Base-by-base conservation (phyloP, 1,140 invertebrate genomes). In the Diabrotica virgifera region DNA sequence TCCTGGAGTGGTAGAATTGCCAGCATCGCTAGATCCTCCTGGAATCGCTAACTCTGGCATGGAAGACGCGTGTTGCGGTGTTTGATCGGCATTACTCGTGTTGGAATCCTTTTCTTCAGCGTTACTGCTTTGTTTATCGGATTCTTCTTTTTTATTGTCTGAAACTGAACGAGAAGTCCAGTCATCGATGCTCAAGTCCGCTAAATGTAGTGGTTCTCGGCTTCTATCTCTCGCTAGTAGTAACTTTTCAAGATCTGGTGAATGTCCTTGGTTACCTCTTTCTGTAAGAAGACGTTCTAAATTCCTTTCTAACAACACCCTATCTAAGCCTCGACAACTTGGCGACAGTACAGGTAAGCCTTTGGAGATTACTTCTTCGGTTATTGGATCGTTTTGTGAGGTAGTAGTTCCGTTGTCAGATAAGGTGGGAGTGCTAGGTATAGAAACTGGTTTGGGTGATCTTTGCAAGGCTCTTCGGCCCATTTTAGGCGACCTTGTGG, bases 11-110 rank as follows among this genome's bases (percentile, higher is more conserved):
- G 70, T 67, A 24, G 56, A 65, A 53, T 66, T 66, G 12, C 35
- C 58, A 8, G 67, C 64, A 36, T 63, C 46, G 64, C 72, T 40
- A 53, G 68, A 70, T 24, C 68, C 24, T 65, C 71, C 51, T 71
- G 78, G 57, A 9, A 72, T 68, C 0, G 83, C 83, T 36, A 88
- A 72, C 77, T 89, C 86, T 13, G 87, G 87, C 86, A 89, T 86
- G 10, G 86, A 87, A n/a, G 84, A 83, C n/a, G 84, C 83, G 65
- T 85, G 84, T 6, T 76, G 78, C 6, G 82, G 79, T 36, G 75
- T 72, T 11, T 68, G 58, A 11, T 67, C 64, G 36, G 54, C 51
- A 12, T 55, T 55, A n/a, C 55, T 46, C 46, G 64, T 66, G 9
- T 67, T 66, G 2, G 58, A 62, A 11, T 70, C 66, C 35, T 63